These are phyloP conservation scores for Drosophila dives DNA, from an alignment of 2,888 invertebrate genomes.

Conservation along the genomic window DNA sequence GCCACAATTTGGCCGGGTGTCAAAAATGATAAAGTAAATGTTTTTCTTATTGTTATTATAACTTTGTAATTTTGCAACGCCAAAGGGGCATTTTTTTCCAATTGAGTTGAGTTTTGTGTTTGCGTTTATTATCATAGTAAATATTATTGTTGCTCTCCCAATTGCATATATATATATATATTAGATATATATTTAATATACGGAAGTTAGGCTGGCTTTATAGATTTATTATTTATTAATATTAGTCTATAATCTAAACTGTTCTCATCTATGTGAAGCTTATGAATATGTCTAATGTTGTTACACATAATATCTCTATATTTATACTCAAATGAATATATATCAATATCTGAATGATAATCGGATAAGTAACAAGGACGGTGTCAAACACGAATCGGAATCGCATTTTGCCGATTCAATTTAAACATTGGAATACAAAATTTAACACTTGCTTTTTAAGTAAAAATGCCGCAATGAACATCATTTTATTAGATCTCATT, in stretches of 20 bases:
- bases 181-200: neutral
- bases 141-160: constrained; percentile 10
- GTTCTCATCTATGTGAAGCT: neutral
- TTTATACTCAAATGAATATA: neutral
- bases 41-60: constrained; percentile 79
- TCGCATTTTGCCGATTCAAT: neutral
- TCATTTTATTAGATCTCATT: neutral
- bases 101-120: neutral
- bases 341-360: neutral
- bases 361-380: neutral
- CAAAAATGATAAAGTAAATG: constrained; percentile 76
- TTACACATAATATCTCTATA: neutral
- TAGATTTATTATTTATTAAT: neutral
- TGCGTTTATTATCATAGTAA: constrained; percentile 10
- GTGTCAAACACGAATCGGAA: neutral
- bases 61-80: constrained; percentile 69
- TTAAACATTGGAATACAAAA: neutral
- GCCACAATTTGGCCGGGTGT: constrained; percentile 45
- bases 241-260: neutral
- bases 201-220: neutral
- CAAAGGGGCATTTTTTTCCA: constrained; percentile 3
- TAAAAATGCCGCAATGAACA: neutral
- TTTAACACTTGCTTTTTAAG: neutral
- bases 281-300: neutral
- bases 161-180: neutral